phyloP scores from a whole-genome alignment of 2,797 vertebrate genomes.

The Intellagama lesueurii region DNA sequence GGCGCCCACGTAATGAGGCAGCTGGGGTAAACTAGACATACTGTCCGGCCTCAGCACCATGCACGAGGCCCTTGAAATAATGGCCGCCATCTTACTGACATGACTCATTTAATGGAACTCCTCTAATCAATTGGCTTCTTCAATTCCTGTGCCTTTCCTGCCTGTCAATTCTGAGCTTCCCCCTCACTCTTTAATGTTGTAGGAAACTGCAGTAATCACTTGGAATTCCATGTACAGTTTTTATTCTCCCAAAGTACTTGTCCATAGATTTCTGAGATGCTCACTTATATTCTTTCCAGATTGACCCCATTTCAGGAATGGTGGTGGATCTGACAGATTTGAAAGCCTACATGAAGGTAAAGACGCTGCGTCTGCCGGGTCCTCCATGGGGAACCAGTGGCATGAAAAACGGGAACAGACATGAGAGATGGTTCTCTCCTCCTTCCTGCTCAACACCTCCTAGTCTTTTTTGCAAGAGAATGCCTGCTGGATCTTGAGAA shows the following conservation, averaged over 20 bases:
- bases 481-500: neutral
- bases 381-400: neutral
- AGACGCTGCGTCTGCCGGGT: neutral
- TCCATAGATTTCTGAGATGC: neutral
- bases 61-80: neutral
- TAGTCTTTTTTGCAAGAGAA: neutral
- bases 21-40: neutral
- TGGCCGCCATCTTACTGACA: neutral
- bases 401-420: neutral
- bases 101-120: too few species aligned
- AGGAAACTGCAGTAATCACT: neutral
- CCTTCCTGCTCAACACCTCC: too few species aligned
- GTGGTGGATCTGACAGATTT: conserved; percentile 84
- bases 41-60: neutral
- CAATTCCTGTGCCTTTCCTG: neutral
- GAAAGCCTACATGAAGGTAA: conserved; percentile 82
- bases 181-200: neutral
- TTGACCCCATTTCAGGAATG: conserved; percentile 84
- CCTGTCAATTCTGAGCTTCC: neutral
- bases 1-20: neutral
- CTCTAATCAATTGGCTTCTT: too few species aligned
- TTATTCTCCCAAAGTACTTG: too few species aligned
- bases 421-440: neutral
- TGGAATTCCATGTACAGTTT: neutral
- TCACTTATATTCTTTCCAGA: conserved; percentile 66